Evolutionary conservation across 2,113 vertebrate genomes (phyloP), one percentile per base, ranked within the genome.

Genomic region (Oreochromis niloticus): DNA sequence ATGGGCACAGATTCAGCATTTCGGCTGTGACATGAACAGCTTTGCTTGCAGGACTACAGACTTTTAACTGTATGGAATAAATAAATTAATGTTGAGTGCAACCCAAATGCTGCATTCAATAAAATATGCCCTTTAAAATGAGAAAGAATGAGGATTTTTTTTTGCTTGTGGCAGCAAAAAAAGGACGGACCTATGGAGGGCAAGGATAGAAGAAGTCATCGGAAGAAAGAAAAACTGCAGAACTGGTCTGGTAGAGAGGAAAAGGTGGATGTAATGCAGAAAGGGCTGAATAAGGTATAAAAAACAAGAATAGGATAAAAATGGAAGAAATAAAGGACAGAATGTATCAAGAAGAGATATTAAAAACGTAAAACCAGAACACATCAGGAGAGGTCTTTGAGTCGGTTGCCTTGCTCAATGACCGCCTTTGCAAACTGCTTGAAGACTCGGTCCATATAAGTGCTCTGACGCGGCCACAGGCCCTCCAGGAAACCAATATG

Each of bases 401-500:
- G 97, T 82, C 97, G 93, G 83, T 96, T 95, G 90, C 97, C 97
- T 13, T 99, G 96, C 91, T 99, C 98, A 75, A 99, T 96, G 89
- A 99, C 92, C 9, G 98, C 98, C 92, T 98, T 97, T 19, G 98
- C 96, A 86, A 99, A 99, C 96, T 99, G 98, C 94, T 97, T 98
- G 97, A 99, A 99, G 95, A 99, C 97, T 80, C 98, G 97, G 95
- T 99, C 98, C 99, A 99, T 99, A 94, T 99, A 99, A 78, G 98
- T 99, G 94, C 97, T 98, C 85, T 97, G 97, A 73, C 98, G 96
- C 27, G 99, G 99, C 98, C 98, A 99, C 87, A 99, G 92, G 73
- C 98, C 98, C 91, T 99, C 99, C 89, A 99, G 97, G 95, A 99
- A 99, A 88, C 98, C 99, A 90, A 99, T 99, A 82, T 99, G 99